These are phyloP conservation scores for Choristoneura rosaceana DNA, from an alignment of 2,888 invertebrate species.

Conservation along the genomic window DNA sequence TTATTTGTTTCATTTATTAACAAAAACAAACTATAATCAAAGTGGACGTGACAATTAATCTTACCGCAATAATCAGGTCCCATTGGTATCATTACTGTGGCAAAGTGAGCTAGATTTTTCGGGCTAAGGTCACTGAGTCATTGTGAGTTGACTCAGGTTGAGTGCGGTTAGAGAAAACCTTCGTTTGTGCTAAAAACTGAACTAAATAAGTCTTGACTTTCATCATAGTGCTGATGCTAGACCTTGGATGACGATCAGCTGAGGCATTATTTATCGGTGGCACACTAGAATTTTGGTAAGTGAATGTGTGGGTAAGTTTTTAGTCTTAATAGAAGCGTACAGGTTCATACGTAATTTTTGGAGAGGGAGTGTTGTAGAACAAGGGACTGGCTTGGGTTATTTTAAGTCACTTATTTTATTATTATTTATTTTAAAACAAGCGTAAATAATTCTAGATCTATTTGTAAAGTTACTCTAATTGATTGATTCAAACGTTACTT, in stretches of 20 bases:
- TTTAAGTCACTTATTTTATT: too few species aligned
- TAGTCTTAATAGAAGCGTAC: too few species aligned
- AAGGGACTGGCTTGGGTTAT: too few species aligned
- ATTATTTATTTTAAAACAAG: too few species aligned
- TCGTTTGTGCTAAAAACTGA: constrained; percentile 10
- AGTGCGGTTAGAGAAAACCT: constrained; percentile 18
- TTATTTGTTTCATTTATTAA: background rate
- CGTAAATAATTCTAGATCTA: too few species aligned
- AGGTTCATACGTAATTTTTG: too few species aligned
- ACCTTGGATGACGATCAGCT: background rate
- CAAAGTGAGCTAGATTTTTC: constrained; percentile 12
- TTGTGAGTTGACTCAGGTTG: background rate
- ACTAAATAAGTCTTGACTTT: background rate
- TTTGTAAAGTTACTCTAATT: too few species aligned
- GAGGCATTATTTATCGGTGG: background rate
- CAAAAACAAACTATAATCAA: background rate
- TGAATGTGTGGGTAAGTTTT: background rate
- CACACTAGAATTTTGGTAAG: background rate
- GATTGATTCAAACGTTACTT: too few species aligned
- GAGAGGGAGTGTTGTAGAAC: too few species aligned
- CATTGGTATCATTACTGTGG: constrained; percentile 11
- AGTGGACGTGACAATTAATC: constrained; percentile 4
- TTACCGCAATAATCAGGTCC: constrained; percentile 7
- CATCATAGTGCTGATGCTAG: background rate
- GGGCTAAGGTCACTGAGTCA: constrained; percentile 36